These are phyloP conservation scores for Orchesella flavescens DNA, from an alignment of 2,888 invertebrate species.

Conservation along the genomic window DNA sequence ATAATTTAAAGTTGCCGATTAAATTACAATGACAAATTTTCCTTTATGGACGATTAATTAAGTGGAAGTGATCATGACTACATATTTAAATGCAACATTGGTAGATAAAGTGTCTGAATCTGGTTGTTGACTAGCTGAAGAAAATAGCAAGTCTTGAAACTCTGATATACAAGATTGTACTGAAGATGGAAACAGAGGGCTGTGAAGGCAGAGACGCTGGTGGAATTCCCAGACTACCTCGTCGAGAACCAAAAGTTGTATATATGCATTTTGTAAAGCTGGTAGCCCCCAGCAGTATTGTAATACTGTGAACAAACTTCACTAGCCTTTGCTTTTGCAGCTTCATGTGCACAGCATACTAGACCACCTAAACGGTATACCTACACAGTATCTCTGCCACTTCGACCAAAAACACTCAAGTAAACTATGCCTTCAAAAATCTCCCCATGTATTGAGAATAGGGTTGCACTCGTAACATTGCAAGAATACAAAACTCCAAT, in stretches of 20 bases:
- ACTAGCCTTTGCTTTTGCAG: no score
- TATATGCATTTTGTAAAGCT: not conserved
- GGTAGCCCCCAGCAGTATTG: conserved; percentile 49
- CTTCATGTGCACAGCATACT: not conserved
- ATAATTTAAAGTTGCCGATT: no score
- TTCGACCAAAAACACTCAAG: no score
- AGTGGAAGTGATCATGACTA: no score
- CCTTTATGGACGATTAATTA: no score
- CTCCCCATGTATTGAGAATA: not conserved
- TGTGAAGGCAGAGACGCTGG: conserved; percentile 50
- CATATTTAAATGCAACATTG: no score
- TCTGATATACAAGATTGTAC: conserved; percentile 44
- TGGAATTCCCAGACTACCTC: conserved; percentile 55
- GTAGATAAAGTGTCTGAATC: conserved; percentile 13
- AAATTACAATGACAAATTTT: no score
- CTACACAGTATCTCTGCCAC: no score
- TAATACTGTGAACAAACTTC: no score
- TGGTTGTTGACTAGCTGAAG: conserved; percentile 31
- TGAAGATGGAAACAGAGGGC: conserved; percentile 50
- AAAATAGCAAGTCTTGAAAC: conserved; percentile 26
- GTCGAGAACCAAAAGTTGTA: conserved; percentile 27
- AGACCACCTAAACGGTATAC: not conserved
- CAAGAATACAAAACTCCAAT: conserved; percentile 43
- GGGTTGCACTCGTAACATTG: conserved; percentile 21
- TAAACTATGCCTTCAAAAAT: no score